phyloP scores from a whole-genome alignment of 2,113 vertebrate species.

The Equus quagga region DNA sequence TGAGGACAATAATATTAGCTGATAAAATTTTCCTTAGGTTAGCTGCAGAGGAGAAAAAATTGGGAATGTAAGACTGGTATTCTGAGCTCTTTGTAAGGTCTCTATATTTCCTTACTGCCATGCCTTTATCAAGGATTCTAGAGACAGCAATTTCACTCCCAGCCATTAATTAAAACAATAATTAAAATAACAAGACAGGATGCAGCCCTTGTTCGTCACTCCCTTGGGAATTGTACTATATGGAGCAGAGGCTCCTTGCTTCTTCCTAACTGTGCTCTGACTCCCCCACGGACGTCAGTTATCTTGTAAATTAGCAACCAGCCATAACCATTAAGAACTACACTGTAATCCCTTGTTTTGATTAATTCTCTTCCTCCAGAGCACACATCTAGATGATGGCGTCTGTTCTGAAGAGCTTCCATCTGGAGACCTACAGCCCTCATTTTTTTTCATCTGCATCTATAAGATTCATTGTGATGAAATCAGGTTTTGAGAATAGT shows the following conservation, averaged over 20 bases:
- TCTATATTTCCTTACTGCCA: not conserved
- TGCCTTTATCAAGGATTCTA: not conserved
- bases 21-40: not conserved
- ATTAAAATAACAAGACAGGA: conserved; percentile 41
- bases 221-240: not conserved
- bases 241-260: not conserved
- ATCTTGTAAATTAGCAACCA: conserved; percentile 48
- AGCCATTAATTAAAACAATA: conserved; percentile 29
- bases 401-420: conserved; percentile 36
- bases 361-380: conserved; percentile 30
- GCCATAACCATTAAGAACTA: not conserved
- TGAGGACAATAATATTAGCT: not conserved
- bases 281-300: not conserved
- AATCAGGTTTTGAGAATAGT: conserved; percentile 58
- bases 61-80: not conserved
- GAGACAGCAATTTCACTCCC: not conserved
- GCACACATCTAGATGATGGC: not conserved
- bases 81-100: not conserved
- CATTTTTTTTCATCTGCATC: conserved; percentile 40
- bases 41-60: not conserved
- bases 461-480: conserved; percentile 53
- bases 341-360: conserved; percentile 43
- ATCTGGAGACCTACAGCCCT: conserved; percentile 42
- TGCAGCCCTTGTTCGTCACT: not conserved
- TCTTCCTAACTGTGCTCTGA: not conserved